A percentile compares a stretch with the other conserved stretches of the same genome.
phyloP scores from a whole-genome alignment of 2,113 vertebrate genomes.

The Trogon melanurus region DNA sequence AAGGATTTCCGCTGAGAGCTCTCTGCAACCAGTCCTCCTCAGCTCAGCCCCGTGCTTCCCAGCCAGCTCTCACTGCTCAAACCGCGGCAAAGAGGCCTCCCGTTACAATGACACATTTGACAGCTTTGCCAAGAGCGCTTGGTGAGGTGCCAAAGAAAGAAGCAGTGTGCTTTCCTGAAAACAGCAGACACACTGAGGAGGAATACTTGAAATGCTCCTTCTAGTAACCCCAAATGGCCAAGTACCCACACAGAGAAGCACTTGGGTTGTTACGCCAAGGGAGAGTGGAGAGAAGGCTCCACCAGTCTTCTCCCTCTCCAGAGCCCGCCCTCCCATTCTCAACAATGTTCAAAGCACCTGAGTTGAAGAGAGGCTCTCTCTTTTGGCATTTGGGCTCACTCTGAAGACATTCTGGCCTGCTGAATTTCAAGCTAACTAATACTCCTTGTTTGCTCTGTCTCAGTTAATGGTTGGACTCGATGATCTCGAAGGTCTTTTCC shows the following conservation, averaged over 20 bases:
- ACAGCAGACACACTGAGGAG: conserved; percentile 5
- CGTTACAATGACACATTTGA: conserved; percentile 59
- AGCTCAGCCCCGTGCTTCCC: conserved; percentile 6
- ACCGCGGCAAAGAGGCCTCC: conserved; percentile 54
- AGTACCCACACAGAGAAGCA: not conserved
- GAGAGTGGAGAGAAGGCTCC: not conserved
- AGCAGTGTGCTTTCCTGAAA: conserved; percentile 14
- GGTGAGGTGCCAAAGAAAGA: conserved; percentile 51
- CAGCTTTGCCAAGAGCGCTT: conserved; percentile 64
- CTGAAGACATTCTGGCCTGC: not conserved
- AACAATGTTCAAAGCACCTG: not conserved
- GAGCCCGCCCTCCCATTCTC: not conserved
- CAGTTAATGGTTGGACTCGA: too few relatives aligned
- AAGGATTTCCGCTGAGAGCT: conserved; percentile 70
- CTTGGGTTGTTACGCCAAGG: not conserved
- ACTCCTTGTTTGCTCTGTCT: not conserved
- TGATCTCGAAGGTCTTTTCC: too few relatives aligned
- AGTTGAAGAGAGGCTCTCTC: not conserved
- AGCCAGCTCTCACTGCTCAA: conserved; percentile 57
- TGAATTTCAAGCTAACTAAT: not conserved
- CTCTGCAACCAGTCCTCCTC: conserved; percentile 56
- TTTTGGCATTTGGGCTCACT: not conserved
- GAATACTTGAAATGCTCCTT: conserved; percentile 50
- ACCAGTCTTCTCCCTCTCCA: not conserved
- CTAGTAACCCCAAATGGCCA: conserved; percentile 41